These are phyloP conservation scores for Scaptomyza reducta DNA, from an alignment of 2,888 invertebrate species.

Conservation along the genomic window DNA sequence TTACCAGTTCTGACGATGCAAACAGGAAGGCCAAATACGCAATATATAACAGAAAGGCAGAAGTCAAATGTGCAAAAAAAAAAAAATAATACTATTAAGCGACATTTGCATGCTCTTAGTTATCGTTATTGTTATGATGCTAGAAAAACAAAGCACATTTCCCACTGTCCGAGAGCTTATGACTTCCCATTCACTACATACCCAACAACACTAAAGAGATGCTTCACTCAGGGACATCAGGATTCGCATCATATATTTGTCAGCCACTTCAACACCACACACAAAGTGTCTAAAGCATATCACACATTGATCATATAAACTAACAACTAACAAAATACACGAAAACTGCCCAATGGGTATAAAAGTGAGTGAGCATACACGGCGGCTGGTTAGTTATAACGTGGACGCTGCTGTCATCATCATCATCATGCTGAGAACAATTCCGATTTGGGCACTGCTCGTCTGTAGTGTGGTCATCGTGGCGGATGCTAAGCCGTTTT, in stretches of 20 bases:
- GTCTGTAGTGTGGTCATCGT: conserved; percentile 34
- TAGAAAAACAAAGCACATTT: conserved; percentile 1
- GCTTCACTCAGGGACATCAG: conserved; percentile 30
- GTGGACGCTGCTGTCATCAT: conserved; percentile 24
- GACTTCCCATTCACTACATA: conserved; percentile 17
- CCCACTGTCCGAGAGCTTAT: conserved; percentile 3
- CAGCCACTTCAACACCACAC: conserved; percentile 53
- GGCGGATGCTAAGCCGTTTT: conserved; percentile 55
- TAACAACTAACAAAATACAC: conserved; percentile 34
- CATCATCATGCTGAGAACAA: conserved; percentile 57
- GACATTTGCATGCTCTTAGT: conserved; percentile 43
- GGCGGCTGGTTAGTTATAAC: conserved; percentile 51
- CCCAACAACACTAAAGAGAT: conserved; percentile 6
- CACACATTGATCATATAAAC: conserved; percentile 52
- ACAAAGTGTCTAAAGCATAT: conserved; percentile 45
- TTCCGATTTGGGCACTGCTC: conserved; percentile 52
- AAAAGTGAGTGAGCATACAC: conserved; percentile 52
- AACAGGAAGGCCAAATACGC: conserved; percentile 42
- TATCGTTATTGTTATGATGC: conserved; percentile 18
- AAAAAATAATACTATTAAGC: conserved; percentile 19
- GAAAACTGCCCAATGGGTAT: conserved; percentile 41
- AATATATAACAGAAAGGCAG: conserved; percentile 8
- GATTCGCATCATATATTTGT: conserved; percentile 52
- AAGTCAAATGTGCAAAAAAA: conserved; percentile 27
- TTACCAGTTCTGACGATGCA: conserved; percentile 25